Evolutionary conservation across 2,888 invertebrate genomes (phyloP).

Genomic region (Gibbula magus): DNA sequence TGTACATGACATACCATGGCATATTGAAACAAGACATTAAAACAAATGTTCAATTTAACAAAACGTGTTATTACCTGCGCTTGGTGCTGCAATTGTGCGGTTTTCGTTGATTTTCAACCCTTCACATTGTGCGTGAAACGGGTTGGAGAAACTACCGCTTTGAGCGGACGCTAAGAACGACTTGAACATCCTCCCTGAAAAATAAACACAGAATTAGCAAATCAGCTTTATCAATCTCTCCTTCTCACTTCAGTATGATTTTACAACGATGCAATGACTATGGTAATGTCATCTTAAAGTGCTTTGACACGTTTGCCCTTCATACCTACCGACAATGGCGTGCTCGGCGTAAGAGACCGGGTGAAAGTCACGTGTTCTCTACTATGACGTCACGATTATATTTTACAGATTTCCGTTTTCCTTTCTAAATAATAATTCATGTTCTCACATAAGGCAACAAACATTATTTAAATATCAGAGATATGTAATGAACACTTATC

Average conservation of each 20-base stretch:
- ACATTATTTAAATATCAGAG: not conserved
- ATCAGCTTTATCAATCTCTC: not conserved
- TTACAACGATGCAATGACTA: not conserved
- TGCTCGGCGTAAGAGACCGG: conserved; percentile 18
- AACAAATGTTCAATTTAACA: not conserved
- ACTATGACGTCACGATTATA: not conserved
- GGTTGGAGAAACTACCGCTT: conserved; percentile 66
- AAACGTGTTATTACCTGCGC: conserved; percentile 47
- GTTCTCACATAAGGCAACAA: not conserved
- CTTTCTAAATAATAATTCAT: too few relatives aligned
- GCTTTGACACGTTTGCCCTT: conserved; percentile 33
- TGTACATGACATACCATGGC: not conserved
- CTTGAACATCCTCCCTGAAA: conserved; percentile 64
- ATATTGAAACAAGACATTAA: not conserved
- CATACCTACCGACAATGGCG: conserved; percentile 37
- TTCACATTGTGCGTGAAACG: conserved; percentile 71
- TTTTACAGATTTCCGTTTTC: not conserved
- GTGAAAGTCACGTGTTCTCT: not conserved
- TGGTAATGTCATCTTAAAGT: not conserved
- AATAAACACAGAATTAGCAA: not conserved
- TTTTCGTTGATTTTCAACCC: conserved; percentile 55
- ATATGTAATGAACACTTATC: too few relatives aligned
- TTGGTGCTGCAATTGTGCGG: conserved; percentile 72
- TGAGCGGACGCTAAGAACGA: conserved; percentile 70
- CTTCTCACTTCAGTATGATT: not conserved